Base-by-base conservation (phyloP, 2,888 invertebrate genomes). In the Perizoma affinitatum region DNA sequence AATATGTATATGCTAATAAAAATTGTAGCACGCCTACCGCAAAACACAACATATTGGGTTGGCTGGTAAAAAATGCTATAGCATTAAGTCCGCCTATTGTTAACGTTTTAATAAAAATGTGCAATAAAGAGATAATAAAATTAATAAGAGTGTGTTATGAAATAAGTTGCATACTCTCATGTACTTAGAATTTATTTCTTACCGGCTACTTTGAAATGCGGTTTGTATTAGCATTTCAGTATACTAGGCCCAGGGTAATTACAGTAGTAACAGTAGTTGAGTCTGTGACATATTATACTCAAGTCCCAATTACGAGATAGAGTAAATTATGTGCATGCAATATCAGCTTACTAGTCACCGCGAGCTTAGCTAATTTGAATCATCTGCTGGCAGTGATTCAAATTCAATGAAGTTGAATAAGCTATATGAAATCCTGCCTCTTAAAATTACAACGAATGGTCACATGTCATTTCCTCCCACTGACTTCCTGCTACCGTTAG, bases 261-360 rank as follows among this genome's bases (percentile, higher is more conserved):
- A 54, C 58, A 46, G 52, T 50, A 36, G 59, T n/a, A n/a, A n/a
- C n/a, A 54, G 63, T 52, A 50, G 52, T 46, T 45, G 34, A 41
- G 47, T 56, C 46, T 48, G 54, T 52, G 50, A 65, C 64, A 65
- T 67, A 59, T 67, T 63, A 60, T 63, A 63, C 46, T 57, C 58
- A 54, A 44, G 54, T 61, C 57, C 58, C 52, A 57, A 65, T 63
- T 65, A 54, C 58, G 46, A 58, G 54, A 57, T 50, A 46, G 11
- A 54, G 33, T 50, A 63, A 63, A 53, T 61, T 56, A 61, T 58
- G 44, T 50, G 45, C 53, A 66, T 54, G 65, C 54, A 57, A 56
- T 58, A 53, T 6, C 51, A 51, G 22, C 46, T 52, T 54, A 55
- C 50, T 48, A 58, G 57, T 50, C 41, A 40, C 10, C 34, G 38